A percentile compares a stretch with the other conserved stretches of the same genome.
Evolutionary conservation across 2,888 invertebrate species (phyloP).

Genomic region (Clepsis dumicolana): DNA sequence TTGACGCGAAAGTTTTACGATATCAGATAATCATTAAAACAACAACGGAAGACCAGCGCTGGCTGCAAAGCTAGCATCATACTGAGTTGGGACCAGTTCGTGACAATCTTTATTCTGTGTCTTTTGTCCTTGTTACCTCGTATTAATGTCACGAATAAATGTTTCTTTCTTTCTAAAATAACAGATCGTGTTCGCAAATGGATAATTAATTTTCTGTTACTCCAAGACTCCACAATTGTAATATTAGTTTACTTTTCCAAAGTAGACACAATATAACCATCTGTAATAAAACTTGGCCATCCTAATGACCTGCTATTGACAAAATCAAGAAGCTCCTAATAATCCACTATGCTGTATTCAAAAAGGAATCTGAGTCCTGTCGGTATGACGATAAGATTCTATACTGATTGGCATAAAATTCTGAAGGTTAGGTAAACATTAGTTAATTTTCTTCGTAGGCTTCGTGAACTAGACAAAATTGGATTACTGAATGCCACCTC

Average conservation of each 20-base stretch:
- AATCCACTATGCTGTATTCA: constrained; percentile 8
- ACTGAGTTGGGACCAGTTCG: too few species aligned
- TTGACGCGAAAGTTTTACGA: too few species aligned
- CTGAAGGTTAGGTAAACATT: constrained; percentile 16
- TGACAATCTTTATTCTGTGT: too few species aligned
- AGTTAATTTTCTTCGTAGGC: constrained; percentile 24
- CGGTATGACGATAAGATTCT: constrained; percentile 15
- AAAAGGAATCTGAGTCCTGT: constrained; percentile 9
- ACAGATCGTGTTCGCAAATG: too few species aligned
- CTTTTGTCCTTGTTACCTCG: too few species aligned
- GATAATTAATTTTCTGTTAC: too few species aligned
- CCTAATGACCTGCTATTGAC: constrained; percentile 26
- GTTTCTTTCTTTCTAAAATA: too few species aligned
- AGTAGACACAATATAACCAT: background rate
- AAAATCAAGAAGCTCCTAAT: constrained; percentile 32
- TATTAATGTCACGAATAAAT: too few species aligned
- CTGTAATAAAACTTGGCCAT: constrained; percentile 7
- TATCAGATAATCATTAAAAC: too few species aligned
- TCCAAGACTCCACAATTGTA: too few species aligned
- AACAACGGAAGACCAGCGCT: too few species aligned
- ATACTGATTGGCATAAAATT: background rate
- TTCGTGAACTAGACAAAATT: constrained; percentile 16
- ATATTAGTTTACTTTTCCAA: background rate
- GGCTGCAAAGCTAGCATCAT: too few species aligned
- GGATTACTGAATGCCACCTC: constrained; percentile 1